Evolutionary conservation across 2,113 vertebrate species (phyloP), one percentile per base, ranked within the genome.

Genomic region (Cyanoramphus novaezelandiae): DNA sequence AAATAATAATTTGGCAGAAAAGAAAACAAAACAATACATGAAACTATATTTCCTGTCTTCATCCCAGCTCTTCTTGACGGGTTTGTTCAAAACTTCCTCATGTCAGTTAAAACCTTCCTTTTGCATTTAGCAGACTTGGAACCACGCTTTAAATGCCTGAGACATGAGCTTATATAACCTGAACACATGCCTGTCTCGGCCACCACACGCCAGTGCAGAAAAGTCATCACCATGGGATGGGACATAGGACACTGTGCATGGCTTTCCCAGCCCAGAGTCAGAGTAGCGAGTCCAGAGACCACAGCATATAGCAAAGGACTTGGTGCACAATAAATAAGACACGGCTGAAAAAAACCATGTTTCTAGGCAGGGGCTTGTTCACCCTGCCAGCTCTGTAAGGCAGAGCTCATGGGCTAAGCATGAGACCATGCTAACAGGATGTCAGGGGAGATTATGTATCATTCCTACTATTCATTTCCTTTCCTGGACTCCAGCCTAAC

Each of bases 401-500:
- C 82, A 95, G 64, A 84, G 76, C 31, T 96, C 86, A 67, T 83
- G 81, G 86, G 80, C 82, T 93, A 64, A 86, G 82, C 85, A 92
- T 0, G 7, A 85, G 82, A 64, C 82, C 6, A 1, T 59, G 71
- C 90, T 96, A 93, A 96, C 92, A 95, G 93, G 80, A 96, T 93
- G 93, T 97, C 93, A 94, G 39, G 72, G 82, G 69, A 95, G 90
- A 96, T 96, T 96, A 94, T 94, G 88, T 90, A 88, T 93, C 76
- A 84, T 95, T 96, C 93, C 92, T 97, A 90, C 92, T 86, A 95
- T 93, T 96, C 92, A 96, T 96, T 96, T 94, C 80, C 92, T 93
- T 93, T 95, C 90, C 92, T 97, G 95, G 95, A 97, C 82, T 93
- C 92, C 86, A 96, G 96, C 95, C 95, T 90, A 94, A 95, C 95